Conservation (phyloP, 1,140 invertebrate species). For the Brachionus rubens region DNA sequence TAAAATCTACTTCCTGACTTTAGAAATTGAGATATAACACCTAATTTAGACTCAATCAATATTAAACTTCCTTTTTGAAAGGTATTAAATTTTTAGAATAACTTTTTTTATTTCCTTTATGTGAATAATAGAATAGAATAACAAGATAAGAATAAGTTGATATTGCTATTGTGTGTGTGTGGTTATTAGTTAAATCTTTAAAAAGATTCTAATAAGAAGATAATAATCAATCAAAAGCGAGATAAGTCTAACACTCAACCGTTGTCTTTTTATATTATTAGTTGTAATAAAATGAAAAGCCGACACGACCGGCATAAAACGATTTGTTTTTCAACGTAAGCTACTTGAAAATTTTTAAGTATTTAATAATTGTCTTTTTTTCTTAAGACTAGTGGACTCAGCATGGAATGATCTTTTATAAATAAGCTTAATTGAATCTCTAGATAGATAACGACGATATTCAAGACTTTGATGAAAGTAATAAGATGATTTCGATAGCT, state of each 20-base stretch:
- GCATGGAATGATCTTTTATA: too few relatives aligned
- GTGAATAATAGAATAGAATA: neutral
- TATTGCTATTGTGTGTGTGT: neutral
- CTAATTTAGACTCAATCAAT: constrained; percentile 41
- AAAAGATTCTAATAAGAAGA: constrained; percentile 8
- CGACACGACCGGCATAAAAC: neutral
- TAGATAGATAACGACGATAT: too few relatives aligned
- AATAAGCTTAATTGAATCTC: too few relatives aligned
- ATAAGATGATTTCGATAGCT: too few relatives aligned
- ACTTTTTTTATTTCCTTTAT: neutral
- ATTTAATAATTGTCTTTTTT: too few relatives aligned
- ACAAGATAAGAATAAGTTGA: neutral
- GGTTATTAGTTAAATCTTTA: constrained; percentile 15
- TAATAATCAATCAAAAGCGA: constrained; percentile 29
- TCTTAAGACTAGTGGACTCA: too few relatives aligned
- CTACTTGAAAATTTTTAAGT: neutral
- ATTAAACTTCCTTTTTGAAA: constrained; percentile 15
- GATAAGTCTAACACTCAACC: constrained; percentile 29
- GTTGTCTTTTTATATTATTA: neutral
- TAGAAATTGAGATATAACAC: constrained; percentile 1
- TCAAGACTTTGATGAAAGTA: too few relatives aligned
- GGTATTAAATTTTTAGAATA: constrained; percentile 42
- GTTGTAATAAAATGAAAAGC: constrained; percentile 30
- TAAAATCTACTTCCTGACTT: constrained; percentile 5
- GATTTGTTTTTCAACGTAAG: neutral